Evolutionary conservation across 2,113 vertebrate species (phyloP), one percentile per base, ranked within the genome.

Genomic region (Probosciger aterrimus): DNA sequence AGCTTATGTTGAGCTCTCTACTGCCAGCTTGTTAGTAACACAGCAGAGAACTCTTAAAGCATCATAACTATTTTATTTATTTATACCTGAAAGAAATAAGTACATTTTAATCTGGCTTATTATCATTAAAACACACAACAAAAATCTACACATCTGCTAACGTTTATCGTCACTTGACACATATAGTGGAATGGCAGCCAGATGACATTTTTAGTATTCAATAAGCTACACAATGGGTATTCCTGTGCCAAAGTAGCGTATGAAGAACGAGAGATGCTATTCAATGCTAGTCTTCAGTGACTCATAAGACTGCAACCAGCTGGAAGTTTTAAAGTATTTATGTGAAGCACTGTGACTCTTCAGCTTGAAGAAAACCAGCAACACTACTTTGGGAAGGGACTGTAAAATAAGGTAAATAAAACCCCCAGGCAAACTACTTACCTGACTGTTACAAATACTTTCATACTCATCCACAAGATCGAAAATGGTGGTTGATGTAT

Each of bases 381-480:
- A 74, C 3, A 22, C 3, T 78, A 47, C 24, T 82, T 64, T 49
- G 25, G 43, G 62, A 87, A 71, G 11, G 19, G 23, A 88, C 30
- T 57, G 24, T 10, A 79, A 92, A 71, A 67, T 59, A 35, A 63
- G 77, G 20, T 22, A 55, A 68, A 69, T 20, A 65, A 86, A 62
- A 90, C 27, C 2, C 1, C 1, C 27, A 90, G 50, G 14, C 25
- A 88, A 64, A 93, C 15, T 50, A 43, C 68, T 94, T 97, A 98
- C 99, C 98, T 99, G 99, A 50, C 97, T 98, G 93, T 96, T 98
- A 96, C 99, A 99, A 88, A 98, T 98, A 22, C 86, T 91, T 97
- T 99, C 99, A 93, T 99, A 99, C 6, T 99, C 98, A 89, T 99
- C 99, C 63, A 99, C 97, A 52, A 99, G 98, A 35, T 99, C 99